Evolutionary conservation across 2,113 vertebrate genomes (phyloP).

Genomic region (Ranitomeya variabilis): DNA sequence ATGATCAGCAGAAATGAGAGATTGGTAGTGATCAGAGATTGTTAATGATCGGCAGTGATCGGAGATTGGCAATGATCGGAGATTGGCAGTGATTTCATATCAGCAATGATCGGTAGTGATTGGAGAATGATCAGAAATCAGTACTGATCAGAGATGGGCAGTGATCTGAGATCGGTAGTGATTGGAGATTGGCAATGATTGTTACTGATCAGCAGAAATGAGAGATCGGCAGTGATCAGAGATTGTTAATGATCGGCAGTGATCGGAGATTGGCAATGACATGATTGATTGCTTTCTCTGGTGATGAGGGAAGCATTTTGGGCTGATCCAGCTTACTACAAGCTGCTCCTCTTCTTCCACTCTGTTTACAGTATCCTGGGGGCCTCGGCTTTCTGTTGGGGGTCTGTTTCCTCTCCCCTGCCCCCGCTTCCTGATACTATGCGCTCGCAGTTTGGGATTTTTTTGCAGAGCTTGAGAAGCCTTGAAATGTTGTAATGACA

Average conservation of each 20-base stretch:
- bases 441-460: background rate
- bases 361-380: slow-evolving; percentile 36
- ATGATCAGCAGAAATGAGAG: too few species aligned
- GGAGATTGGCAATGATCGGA: too few species aligned
- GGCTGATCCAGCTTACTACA: background rate
- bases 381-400: background rate
- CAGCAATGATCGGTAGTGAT: too few species aligned
- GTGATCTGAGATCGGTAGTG: too few species aligned
- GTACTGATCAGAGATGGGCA: too few species aligned
- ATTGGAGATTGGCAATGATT: too few species aligned
- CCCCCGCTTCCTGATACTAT: background rate
- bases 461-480: slow-evolving; percentile 54
- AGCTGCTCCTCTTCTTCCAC: background rate
- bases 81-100: background rate
- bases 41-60: too few species aligned
- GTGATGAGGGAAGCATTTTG: background rate
- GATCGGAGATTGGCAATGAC: background rate
- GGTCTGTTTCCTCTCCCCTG: slow-evolving; percentile 1
- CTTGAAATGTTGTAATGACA: slow-evolving; percentile 64
- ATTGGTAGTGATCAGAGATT: too few species aligned
- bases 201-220: too few species aligned
- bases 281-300: background rate
- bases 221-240: too few species aligned
- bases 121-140: too few species aligned
- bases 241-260: too few species aligned